A percentile compares a stretch with the other conserved stretches of the same genome.
Conservation (phyloP, 2,888 invertebrate genomes). For the Drosophila melanosoma region DNA sequence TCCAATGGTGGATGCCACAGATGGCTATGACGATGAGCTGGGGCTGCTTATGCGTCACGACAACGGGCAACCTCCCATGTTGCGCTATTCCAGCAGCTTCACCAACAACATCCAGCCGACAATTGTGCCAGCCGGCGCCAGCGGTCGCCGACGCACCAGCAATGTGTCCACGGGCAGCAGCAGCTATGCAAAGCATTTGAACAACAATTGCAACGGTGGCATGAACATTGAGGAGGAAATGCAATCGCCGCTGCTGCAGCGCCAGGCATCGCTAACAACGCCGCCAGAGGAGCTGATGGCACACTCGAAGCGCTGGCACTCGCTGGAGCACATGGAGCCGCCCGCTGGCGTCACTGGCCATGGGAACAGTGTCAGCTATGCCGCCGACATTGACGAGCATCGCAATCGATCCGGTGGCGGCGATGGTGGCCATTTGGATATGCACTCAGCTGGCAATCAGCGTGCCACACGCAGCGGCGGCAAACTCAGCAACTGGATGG, state of each 20-base stretch:
- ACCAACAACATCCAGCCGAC: constrained; percentile 60
- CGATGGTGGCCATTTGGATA: not conserved
- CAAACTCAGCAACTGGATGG: constrained; percentile 89
- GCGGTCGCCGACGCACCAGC: constrained; percentile 69
- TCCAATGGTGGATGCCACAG: constrained; percentile 68
- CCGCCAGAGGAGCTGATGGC: constrained; percentile 85
- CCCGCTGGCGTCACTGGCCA: constrained; percentile 52
- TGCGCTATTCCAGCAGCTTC: constrained; percentile 64
- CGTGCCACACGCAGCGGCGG: constrained; percentile 40
- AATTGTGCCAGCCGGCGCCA: constrained; percentile 67
- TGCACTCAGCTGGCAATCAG: constrained; percentile 34
- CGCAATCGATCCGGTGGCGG: constrained; percentile 50
- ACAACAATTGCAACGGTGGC: constrained; percentile 85
- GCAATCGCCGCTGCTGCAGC: constrained; percentile 83
- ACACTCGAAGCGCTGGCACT: constrained; percentile 90
- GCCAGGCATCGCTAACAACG: constrained; percentile 84
- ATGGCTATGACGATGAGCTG: constrained; percentile 79
- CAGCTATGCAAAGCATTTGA: constrained; percentile 81
- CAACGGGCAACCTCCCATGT: constrained; percentile 73
- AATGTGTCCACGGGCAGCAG: constrained; percentile 47
- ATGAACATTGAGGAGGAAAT: constrained; percentile 83
- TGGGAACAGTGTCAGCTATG: constrained; percentile 81
- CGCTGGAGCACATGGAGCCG: constrained; percentile 89
- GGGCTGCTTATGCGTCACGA: constrained; percentile 80
- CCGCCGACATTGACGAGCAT: constrained; percentile 78